Percentiles rank a stretch among this genome's conserved stretches.
Conservation (phyloP, 2,888 invertebrate species). For the Parnassius apollo region DNA sequence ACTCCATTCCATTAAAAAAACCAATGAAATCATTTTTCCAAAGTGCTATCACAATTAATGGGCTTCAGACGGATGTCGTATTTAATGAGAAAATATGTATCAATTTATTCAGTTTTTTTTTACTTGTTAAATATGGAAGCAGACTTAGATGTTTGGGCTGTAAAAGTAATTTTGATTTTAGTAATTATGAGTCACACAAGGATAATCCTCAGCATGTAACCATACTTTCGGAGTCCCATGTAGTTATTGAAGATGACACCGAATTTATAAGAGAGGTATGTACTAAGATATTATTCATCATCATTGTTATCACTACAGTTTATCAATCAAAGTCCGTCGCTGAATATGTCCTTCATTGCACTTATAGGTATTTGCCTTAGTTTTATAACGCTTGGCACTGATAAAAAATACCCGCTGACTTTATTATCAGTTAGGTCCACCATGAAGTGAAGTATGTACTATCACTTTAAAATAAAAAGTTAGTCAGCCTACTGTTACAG, state of each 20-base stretch:
- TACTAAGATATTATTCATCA: neutral
- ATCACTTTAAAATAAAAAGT: too few species aligned
- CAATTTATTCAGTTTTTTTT: conserved; percentile 33
- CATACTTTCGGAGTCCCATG: conserved; percentile 25
- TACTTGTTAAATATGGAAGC: conserved; percentile 26
- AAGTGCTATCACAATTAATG: conserved; percentile 18
- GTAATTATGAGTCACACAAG: conserved; percentile 30
- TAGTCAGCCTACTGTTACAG: too few species aligned
- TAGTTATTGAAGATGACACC: conserved; percentile 38
- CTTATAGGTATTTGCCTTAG: too few species aligned
- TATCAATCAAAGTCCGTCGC: too few species aligned
- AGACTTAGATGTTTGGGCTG: conserved; percentile 34
- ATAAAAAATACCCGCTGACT: too few species aligned
- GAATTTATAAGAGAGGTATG: conserved; percentile 55
- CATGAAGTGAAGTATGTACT: too few species aligned
- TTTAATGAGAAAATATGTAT: conserved; percentile 44
- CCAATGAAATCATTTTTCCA: conserved; percentile 29
- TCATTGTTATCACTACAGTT: neutral
- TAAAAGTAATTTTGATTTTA: conserved; percentile 17
- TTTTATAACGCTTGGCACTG: too few species aligned
- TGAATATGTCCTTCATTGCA: too few species aligned
- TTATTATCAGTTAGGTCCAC: too few species aligned
- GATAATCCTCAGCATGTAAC: conserved; percentile 24
- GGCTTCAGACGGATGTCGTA: conserved; percentile 32
- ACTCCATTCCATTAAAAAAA: conserved; percentile 11